These are phyloP conservation scores for Stenurella melanura DNA, from an alignment of 2,888 invertebrate species.

Conservation along the genomic window DNA sequence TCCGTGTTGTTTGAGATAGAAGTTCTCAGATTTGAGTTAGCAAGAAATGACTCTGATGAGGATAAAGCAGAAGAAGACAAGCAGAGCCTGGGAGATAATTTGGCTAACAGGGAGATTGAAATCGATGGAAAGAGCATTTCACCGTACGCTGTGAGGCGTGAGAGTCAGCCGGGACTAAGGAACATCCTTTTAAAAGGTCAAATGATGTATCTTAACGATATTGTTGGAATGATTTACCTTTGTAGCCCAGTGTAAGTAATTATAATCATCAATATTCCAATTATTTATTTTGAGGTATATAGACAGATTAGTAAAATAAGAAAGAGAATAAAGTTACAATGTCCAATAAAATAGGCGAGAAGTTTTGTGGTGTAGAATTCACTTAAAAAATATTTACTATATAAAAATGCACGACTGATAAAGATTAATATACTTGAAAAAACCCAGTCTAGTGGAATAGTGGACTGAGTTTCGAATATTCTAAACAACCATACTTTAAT, in stretches of 20 bases:
- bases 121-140: constrained; percentile 68
- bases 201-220: constrained; percentile 87
- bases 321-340: no score
- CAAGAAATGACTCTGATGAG: constrained; percentile 48
- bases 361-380: no score
- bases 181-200: constrained; percentile 90
- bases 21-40: constrained; percentile 75
- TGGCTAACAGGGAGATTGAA: constrained; percentile 61
- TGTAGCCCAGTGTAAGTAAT: constrained; percentile 89
- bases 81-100: constrained; percentile 51
- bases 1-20: constrained; percentile 92
- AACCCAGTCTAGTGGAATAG: no score
- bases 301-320: not conserved
- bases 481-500: no score
- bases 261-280: not conserved
- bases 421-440: no score
- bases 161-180: constrained; percentile 77
- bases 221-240: constrained; percentile 87
- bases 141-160: constrained; percentile 68
- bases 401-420: no score
- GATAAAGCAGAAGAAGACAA: constrained; percentile 39
- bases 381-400: no score
- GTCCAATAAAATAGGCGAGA: no score
- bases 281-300: not conserved
- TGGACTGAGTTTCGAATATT: no score